A percentile compares a stretch with the other conserved stretches of the same genome.
Evolutionary conservation across 2,797 vertebrate genomes (phyloP).

Genomic region (Heteromormyrus szaboi): DNA sequence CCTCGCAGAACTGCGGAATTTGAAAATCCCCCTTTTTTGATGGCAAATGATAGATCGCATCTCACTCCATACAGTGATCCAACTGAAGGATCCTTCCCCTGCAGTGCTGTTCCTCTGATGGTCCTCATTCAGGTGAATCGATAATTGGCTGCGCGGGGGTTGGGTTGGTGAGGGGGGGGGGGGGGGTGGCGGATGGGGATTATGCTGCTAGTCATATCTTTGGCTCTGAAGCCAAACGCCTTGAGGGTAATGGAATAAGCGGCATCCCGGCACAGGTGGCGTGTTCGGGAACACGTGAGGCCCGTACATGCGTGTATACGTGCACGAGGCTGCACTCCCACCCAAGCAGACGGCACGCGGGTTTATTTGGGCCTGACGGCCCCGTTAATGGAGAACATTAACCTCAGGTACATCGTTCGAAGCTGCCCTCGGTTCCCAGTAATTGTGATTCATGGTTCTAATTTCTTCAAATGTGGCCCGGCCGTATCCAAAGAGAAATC

Average conservation of each 20-base stretch:
- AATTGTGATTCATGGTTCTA: conserved; percentile 59
- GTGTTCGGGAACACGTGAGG: background rate
- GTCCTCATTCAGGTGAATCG: background rate
- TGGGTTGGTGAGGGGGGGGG: no score
- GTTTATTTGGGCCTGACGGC: conserved; percentile 52
- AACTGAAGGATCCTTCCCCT: background rate
- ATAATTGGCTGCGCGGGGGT: background rate
- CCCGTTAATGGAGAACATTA: conserved; percentile 77
- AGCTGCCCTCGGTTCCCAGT: conserved; percentile 58
- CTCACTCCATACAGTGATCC: background rate
- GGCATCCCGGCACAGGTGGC: background rate
- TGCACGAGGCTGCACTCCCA: background rate
- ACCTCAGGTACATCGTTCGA: conserved; percentile 64
- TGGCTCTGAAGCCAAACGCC: background rate
- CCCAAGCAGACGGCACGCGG: background rate
- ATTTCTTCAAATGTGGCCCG: conserved; percentile 12
- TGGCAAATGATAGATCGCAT: background rate
- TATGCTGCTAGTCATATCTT: background rate
- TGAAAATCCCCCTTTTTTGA: background rate
- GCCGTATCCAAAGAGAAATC: conserved; percentile 43
- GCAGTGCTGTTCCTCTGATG: background rate
- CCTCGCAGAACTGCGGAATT: background rate
- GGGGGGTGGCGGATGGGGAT: background rate
- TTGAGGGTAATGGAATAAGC: background rate
- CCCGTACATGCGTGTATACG: background rate